These are phyloP conservation scores for Cheilosia urbana DNA, from an alignment of 2,888 invertebrate genomes.

Conservation along the genomic window DNA sequence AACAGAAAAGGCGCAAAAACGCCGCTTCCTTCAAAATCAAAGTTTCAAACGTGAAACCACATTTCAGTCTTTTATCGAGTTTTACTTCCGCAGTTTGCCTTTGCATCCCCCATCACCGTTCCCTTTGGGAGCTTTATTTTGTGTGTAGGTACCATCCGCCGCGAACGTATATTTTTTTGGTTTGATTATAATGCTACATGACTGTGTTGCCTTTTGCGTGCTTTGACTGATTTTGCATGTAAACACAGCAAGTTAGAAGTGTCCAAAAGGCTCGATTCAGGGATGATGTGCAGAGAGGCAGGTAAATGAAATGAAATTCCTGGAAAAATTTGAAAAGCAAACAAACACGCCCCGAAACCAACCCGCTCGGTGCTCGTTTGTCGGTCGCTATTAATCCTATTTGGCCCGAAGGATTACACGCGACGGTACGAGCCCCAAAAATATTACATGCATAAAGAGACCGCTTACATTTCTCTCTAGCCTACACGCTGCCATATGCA, in stretches of 20 bases:
- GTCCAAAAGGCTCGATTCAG: constrained; percentile 33
- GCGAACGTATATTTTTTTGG: constrained; percentile 17
- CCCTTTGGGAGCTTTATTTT: constrained; percentile 20
- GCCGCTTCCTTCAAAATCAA: constrained; percentile 63
- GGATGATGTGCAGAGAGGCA: background rate
- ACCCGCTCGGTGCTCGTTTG: constrained; percentile 37
- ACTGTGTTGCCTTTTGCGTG: constrained; percentile 52
- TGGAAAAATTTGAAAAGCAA: constrained; percentile 52
- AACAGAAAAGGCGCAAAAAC: background rate
- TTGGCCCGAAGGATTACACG: constrained; percentile 67
- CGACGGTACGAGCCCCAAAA: constrained; percentile 58
- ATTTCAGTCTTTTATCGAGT: constrained; percentile 69
- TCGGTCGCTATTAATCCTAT: constrained; percentile 66
- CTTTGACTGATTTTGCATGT: constrained; percentile 31
- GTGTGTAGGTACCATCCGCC: constrained; percentile 4
- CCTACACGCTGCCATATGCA: constrained; percentile 42
- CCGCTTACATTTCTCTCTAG: constrained; percentile 55
- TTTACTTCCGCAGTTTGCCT: constrained; percentile 40
- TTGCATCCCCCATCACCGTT: background rate
- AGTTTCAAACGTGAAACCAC: constrained; percentile 73
- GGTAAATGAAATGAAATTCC: constrained; percentile 48
- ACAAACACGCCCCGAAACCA: constrained; percentile 40
- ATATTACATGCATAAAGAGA: constrained; percentile 69
- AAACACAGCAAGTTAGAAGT: constrained; percentile 64
- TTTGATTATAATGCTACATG: background rate